Base-by-base conservation (phyloP, 2,888 invertebrate genomes). In the Ichneumoninae sp. region DNA sequence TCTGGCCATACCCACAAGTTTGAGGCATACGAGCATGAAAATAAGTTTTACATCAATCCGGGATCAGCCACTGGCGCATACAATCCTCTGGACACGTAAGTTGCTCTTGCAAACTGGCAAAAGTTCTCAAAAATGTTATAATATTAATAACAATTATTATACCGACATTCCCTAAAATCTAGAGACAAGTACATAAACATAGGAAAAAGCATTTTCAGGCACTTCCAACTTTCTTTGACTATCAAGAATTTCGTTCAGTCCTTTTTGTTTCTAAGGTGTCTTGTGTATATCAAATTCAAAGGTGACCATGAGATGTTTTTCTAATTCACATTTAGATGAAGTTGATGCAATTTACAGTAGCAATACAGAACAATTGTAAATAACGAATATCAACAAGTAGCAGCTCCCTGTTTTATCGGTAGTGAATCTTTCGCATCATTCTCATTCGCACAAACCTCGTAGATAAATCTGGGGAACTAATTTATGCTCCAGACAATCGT, bases 61-160 rank as follows among this genome's bases (percentile, higher is more conserved):
- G 99, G 99, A 8, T 99, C 99, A 4, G 99, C 99, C 1, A 99
- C 99, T 36, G 99, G 99, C 13, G 99, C 99, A 5, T 99, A 98
- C 91, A 98, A 97, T 95, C 97, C 99, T 44, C 94, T 99, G 86
- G 98, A 98, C 92, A 97, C 97, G 97, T 98, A 95, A 95, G 95
- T 92, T 40, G 1, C 13, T 3, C 5, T 74, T 54, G 2, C 22
- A 57, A 6, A 22, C 10, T 10, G 3, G 26, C 22, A 13, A 57
- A 57, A 57, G 26, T 13, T 7, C 7, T 52, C 1, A 44, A 44
- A 13, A 13, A 3, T 16, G 16, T 13, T 47, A 47, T 47, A 3
- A 16, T 47, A 47, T 3, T 47, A 47, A 47, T 47, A 16, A 47
- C 2, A 16, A 16, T 47, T 47, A 5, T 47, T 16, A 16, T 4